phyloP scores from a whole-genome alignment of 1,140 invertebrate genomes.

The Drosophila persimilis region DNA sequence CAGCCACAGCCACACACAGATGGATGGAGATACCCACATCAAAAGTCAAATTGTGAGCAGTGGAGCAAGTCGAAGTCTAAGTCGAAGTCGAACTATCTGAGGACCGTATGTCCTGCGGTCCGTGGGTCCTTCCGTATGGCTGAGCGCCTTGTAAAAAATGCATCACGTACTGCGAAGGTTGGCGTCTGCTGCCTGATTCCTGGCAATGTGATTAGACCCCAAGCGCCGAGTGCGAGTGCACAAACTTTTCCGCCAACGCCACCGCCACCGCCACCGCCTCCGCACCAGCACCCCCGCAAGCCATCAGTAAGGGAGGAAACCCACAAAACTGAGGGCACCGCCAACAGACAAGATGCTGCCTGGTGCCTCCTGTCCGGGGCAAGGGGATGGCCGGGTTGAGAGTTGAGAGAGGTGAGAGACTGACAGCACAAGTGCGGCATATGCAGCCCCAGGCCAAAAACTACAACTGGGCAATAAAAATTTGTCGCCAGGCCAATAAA shows the following conservation, averaged over 20 bases:
- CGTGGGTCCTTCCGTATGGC: constrained; percentile 13
- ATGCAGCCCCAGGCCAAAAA: constrained; percentile 54
- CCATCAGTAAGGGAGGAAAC: background rate
- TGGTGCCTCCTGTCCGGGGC: too few relatives aligned
- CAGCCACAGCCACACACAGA: constrained; percentile 16
- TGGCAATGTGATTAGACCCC: constrained; percentile 75
- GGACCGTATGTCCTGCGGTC: constrained; percentile 25
- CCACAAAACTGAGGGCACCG: constrained; percentile 7
- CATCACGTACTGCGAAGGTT: constrained; percentile 71
- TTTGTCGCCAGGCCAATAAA: constrained; percentile 77
- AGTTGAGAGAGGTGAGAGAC: constrained; percentile 19
- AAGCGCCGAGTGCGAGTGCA: constrained; percentile 36
- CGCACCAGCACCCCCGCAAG: background rate
- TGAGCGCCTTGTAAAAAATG: constrained; percentile 63
- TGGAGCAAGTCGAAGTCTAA: constrained; percentile 36
- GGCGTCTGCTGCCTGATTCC: constrained; percentile 32
- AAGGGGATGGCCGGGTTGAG: background rate
- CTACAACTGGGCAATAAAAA: constrained; percentile 73
- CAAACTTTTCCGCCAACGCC: constrained; percentile 51
- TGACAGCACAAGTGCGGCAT: constrained; percentile 52
- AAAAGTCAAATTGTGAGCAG: constrained; percentile 71
- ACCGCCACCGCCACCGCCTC: background rate
- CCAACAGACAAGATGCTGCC: constrained; percentile 2
- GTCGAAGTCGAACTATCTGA: constrained; percentile 51
- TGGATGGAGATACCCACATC: constrained; percentile 51